Evolutionary conservation across 2,113 vertebrate genomes (phyloP).

Genomic region (Rattus rattus): DNA sequence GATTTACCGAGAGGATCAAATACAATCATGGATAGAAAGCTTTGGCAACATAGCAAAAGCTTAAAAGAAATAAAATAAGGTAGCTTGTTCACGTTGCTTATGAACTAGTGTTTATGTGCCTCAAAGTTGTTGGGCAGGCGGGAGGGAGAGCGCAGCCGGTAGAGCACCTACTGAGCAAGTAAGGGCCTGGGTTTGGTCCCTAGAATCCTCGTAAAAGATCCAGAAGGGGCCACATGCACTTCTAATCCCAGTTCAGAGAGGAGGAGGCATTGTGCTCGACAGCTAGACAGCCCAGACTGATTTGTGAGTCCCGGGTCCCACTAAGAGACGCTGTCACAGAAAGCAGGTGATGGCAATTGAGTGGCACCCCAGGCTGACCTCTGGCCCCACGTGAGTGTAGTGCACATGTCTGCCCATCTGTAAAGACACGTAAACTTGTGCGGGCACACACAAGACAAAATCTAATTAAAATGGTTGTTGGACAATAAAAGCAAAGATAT

Average conservation of each 20-base stretch:
- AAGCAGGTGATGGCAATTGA: not conserved
- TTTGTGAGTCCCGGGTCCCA: not conserved
- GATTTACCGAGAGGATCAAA: not conserved
- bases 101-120: not conserved
- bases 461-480: not conserved
- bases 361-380: not conserved
- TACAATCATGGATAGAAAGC: not conserved
- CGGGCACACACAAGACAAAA: not conserved
- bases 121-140: too few relatives aligned
- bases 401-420: not conserved
- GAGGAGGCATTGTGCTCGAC: not conserved
- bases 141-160: too few relatives aligned
- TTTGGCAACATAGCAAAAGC: not conserved
- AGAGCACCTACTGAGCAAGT: not conserved
- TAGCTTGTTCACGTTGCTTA: rapidly evolving
- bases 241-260: not conserved
- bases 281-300: not conserved
- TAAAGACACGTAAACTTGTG: not conserved
- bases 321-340: not conserved
- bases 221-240: not conserved
- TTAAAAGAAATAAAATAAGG: not conserved
- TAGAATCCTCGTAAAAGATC: not conserved
- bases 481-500: not conserved
- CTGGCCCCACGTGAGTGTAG: not conserved
- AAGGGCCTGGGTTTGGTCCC: too few relatives aligned